These are phyloP conservation scores for Rhadinocentrus ornatus DNA, from an alignment of 2,797 vertebrate genomes.

Conservation along the genomic window DNA sequence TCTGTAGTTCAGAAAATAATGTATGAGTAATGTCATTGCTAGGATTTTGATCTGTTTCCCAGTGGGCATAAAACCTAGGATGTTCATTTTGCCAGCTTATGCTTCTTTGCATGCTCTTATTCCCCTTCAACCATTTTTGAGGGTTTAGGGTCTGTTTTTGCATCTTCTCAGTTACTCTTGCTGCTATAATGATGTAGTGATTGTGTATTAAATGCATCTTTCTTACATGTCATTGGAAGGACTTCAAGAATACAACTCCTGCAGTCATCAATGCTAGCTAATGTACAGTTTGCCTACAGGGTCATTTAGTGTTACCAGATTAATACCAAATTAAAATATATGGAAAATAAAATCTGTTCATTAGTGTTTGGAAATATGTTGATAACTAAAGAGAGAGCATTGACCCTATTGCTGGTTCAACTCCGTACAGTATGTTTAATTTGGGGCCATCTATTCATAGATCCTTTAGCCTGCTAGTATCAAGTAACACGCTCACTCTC, in stretches of 20 bases:
- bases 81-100: too few species aligned
- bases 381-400: constrained; percentile 14
- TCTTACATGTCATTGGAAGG: neutral
- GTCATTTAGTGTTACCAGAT: neutral
- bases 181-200: neutral
- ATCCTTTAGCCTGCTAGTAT: constrained; percentile 58
- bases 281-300: neutral
- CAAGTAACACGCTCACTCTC: constrained; percentile 71
- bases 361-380: constrained; percentile 7
- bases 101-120: too few species aligned
- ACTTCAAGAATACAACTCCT: neutral
- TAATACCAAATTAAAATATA: neutral
- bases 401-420: constrained; percentile 19
- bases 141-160: neutral
- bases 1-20: too few species aligned
- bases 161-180: neutral
- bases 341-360: neutral
- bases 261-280: neutral
- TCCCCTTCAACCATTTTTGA: too few species aligned
- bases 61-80: too few species aligned
- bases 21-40: too few species aligned
- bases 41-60: too few species aligned
- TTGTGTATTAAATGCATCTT: neutral
- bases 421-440: constrained; percentile 65
- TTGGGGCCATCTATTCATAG: constrained; percentile 74